These are phyloP conservation scores for Drosophila neonasuta DNA, from an alignment of 2,888 invertebrate genomes.

Conservation along the genomic window DNA sequence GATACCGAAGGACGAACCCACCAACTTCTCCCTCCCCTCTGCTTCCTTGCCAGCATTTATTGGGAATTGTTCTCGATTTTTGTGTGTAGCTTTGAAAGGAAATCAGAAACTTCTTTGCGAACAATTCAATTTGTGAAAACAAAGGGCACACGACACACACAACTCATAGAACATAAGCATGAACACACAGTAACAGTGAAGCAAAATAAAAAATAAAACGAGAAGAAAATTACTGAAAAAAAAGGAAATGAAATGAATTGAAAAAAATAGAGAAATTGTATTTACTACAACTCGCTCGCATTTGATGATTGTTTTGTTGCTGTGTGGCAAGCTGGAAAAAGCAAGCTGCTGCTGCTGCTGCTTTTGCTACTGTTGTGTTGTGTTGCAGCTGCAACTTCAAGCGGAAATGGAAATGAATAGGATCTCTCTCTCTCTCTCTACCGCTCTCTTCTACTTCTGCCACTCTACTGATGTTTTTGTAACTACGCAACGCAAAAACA, in stretches of 20 bases:
- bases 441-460: background rate
- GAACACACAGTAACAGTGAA: background rate
- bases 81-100: conserved; percentile 42
- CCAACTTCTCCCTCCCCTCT: background rate
- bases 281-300: conserved; percentile 40
- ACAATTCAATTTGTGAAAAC: conserved; percentile 70
- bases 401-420: conserved; percentile 61
- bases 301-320: conserved; percentile 24
- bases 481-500: conserved; percentile 32
- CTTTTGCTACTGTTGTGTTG: too few species aligned
- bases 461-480: conserved; percentile 19
- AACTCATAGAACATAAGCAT: conserved; percentile 14
- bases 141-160: conserved; percentile 42
- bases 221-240: conserved; percentile 39
- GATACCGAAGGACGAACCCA: background rate
- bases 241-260: conserved; percentile 48
- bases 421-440: conserved; percentile 15
- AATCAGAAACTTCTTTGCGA: conserved; percentile 61
- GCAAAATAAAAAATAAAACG: conserved; percentile 14
- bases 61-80: conserved; percentile 31
- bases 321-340: conserved; percentile 47
- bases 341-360: conserved; percentile 20
- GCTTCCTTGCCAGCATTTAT: background rate
- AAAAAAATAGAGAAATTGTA: conserved; percentile 44
- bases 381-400: conserved; percentile 54